Evolutionary conservation across 2,113 vertebrate species (phyloP).

Genomic region (Megaleporinus macrocephalus): DNA sequence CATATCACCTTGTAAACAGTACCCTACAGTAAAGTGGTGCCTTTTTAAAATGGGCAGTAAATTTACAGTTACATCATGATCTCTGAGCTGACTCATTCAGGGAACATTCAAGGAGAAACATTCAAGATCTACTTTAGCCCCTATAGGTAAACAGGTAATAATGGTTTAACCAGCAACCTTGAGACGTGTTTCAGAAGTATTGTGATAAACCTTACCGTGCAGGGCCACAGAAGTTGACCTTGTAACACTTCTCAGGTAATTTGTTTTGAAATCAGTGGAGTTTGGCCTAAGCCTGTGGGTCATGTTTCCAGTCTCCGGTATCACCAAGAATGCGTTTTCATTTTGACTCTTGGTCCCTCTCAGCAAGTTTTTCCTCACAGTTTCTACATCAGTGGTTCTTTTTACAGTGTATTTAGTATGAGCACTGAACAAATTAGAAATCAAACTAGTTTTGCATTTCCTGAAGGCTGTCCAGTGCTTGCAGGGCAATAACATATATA

Average conservation of each 20-base stretch:
- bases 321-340: neutral
- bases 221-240: neutral
- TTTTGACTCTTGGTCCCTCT: neutral
- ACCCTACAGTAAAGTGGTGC: too few species aligned
- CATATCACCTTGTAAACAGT: too few species aligned
- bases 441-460: too few species aligned
- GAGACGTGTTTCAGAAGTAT: neutral
- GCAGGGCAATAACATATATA: too few species aligned
- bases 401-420: too few species aligned
- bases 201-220: neutral
- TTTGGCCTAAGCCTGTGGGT: neutral
- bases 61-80: neutral
- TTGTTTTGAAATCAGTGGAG: neutral
- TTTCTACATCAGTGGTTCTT: neutral
- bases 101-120: neutral
- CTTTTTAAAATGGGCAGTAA: too few species aligned
- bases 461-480: too few species aligned
- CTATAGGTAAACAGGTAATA: neutral
- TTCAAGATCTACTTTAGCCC: too few species aligned
- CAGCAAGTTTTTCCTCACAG: neutral
- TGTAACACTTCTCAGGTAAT: slow-evolving; percentile 7
- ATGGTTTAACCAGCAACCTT: neutral
- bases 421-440: neutral
- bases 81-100: too few species aligned
- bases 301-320: neutral